Conservation (phyloP, 2,113 vertebrate genomes). For the Caranx ignobilis region DNA sequence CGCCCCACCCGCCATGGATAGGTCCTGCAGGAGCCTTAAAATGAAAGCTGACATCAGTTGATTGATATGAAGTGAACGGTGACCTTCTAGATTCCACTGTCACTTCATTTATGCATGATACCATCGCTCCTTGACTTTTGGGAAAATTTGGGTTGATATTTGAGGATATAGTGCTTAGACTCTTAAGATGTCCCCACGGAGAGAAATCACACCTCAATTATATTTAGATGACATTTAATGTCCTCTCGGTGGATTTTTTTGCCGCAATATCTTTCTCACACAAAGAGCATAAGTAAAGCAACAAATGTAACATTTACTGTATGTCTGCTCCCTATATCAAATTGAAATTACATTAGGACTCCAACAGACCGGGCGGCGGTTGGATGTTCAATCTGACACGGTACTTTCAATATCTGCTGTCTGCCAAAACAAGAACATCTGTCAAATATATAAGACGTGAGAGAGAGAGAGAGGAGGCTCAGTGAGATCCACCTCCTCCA, state of each 20-base stretch:
- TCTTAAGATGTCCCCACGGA: constrained; percentile 52
- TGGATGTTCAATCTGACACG: constrained; percentile 50
- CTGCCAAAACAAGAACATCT: constrained; percentile 52
- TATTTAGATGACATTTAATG: constrained; percentile 75
- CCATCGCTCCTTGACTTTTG: constrained; percentile 60
- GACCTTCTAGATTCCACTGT: constrained; percentile 71
- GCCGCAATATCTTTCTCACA: constrained; percentile 61
- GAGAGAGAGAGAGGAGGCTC: constrained; percentile 25
- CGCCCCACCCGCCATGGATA: constrained; percentile 12
- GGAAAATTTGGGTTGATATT: constrained; percentile 60
- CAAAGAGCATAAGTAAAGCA: constrained; percentile 48
- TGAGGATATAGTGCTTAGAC: constrained; percentile 58
- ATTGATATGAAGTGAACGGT: constrained; percentile 74
- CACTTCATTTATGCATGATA: constrained; percentile 60
- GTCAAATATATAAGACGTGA: constrained; percentile 59
- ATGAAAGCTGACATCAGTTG: constrained; percentile 67
- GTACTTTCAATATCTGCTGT: constrained; percentile 62
- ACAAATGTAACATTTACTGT: constrained; percentile 59
- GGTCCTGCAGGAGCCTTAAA: constrained; percentile 54
- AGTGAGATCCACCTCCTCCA: neutral
- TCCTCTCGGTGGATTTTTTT: constrained; percentile 54
- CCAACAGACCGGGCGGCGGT: constrained; percentile 54
- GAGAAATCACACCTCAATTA: constrained; percentile 70
- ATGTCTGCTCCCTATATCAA: constrained; percentile 50
- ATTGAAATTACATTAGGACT: constrained; percentile 61